Conservation (phyloP, 2,113 vertebrate species). For the Ailurus styani region DNA sequence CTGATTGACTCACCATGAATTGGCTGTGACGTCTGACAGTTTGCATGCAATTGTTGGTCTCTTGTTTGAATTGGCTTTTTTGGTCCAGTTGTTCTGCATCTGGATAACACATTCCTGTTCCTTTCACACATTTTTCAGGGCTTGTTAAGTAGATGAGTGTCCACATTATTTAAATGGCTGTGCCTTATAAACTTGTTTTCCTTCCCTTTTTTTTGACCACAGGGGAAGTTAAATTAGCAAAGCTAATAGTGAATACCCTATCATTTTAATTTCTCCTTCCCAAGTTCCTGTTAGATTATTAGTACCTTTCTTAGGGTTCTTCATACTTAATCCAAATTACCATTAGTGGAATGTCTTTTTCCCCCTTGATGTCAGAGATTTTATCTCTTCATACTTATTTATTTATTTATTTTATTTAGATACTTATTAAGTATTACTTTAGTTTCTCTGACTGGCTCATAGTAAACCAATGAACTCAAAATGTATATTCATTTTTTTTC, state of each 20-base stretch:
- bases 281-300: background rate
- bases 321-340: background rate
- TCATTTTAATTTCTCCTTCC: background rate
- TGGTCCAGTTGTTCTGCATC: background rate
- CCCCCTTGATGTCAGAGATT: background rate
- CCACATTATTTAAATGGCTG: background rate
- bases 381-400: background rate
- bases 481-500: background rate
- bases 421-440: background rate
- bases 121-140: background rate
- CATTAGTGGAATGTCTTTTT: background rate
- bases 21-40: background rate
- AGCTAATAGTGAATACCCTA: background rate
- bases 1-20: background rate
- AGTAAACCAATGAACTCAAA: background rate
- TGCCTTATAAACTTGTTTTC: background rate
- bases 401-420: no score
- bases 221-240: background rate
- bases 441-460: background rate
- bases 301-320: background rate
- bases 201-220: accelerated
- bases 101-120: background rate
- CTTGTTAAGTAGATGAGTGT: background rate
- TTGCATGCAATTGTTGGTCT: background rate
- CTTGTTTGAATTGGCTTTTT: background rate